Conservation (phyloP, 2,888 invertebrate species). For the Philereme vetulata region DNA sequence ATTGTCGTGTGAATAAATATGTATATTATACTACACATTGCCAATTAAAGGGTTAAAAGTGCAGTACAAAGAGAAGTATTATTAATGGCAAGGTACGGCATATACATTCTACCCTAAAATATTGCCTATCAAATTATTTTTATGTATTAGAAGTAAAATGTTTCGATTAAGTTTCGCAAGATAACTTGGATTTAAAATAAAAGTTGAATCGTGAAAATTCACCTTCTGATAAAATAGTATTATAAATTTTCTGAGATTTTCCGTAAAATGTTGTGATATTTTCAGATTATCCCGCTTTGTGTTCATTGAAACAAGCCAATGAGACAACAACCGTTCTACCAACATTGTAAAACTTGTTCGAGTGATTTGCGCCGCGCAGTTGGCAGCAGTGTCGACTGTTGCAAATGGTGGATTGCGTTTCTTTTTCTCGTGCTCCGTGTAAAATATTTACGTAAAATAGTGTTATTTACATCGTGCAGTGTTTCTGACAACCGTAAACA, state of each 20-base stretch:
- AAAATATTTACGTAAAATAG: constrained; percentile 85
- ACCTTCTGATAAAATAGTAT: too few relatives aligned
- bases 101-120: not conserved
- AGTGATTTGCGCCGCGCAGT: constrained; percentile 72
- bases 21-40: too few relatives aligned
- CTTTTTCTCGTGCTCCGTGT: constrained; percentile 84
- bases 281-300: constrained; percentile 64
- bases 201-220: too few relatives aligned
- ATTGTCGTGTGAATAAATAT: too few relatives aligned
- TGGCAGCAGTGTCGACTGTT: constrained; percentile 81
- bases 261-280: constrained; percentile 35
- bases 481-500: constrained; percentile 82
- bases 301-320: constrained; percentile 71
- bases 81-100: not conserved
- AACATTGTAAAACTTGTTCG: constrained; percentile 65
- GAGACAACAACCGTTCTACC: constrained; percentile 56
- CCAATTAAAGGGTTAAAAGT: too few relatives aligned
- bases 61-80: not conserved
- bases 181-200: too few relatives aligned
- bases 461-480: constrained; percentile 79
- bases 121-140: not conserved
- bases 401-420: constrained; percentile 84
- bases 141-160: too few relatives aligned
- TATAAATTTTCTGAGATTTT: too few relatives aligned
- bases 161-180: too few relatives aligned